Evolutionary conservation across 2,888 invertebrate species (phyloP), one percentile per base, ranked within the genome.

Genomic region (Smittia sp.): DNA sequence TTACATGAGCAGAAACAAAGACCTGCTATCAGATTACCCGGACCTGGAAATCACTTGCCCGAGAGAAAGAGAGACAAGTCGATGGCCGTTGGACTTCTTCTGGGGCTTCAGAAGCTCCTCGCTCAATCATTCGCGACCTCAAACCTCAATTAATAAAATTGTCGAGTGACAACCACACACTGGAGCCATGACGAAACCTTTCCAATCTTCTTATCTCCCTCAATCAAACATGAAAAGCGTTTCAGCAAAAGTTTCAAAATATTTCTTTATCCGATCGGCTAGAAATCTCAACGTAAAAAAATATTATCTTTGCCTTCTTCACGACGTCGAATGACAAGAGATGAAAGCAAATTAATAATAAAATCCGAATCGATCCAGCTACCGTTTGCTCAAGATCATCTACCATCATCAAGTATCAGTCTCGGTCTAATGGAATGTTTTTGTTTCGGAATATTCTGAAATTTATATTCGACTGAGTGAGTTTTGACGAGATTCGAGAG

Each of bases 151-250:
- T 46, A 46, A 46, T 46, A 46, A 46, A 6, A 46, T 11, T 46
- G n/a, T n/a, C 46, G n/a, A 20, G 58, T 58, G 58, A 20, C 58
- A 58, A 58, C 58, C 4, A 18, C 25, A 63, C 27, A 7, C 27
- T 22, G 63, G 4, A 22, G 18, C 18, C 62, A 63, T 27, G n/a
- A 63, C 2, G 22, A 63, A 63, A 25, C 63, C n/a, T 27, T 63
- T 63, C 27, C 22, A n/a, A 6, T 3, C 2, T 58, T 58, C 25
- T 63, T 27, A 24, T 27, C n/a, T 13, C 27, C 6, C 27, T 63
- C 4, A 3, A 63, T 27, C 25, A n/a, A 63, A 63, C 63, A 63
- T 25, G 63, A 63, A 63, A 63, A 63, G n/a, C 63, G 27, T 63
- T 63, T 63, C 63, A 63, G 58, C 58, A 20, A 58, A 20, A 20